Evolutionary conservation across 1,140 invertebrate genomes (phyloP).

Genomic region (Metopolophium dirhodum): DNA sequence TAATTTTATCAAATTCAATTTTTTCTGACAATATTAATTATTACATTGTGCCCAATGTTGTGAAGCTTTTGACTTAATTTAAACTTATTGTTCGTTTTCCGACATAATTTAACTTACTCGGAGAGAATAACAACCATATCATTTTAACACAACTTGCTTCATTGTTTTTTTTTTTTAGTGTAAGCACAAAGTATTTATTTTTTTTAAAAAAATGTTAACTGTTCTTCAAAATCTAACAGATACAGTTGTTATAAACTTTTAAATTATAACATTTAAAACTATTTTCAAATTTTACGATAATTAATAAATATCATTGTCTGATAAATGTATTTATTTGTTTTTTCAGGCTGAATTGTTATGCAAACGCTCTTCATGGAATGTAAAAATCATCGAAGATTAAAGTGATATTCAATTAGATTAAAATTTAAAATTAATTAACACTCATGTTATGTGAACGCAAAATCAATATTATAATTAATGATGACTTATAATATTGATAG

Average conservation of each 20-base stretch:
- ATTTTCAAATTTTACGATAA: background rate
- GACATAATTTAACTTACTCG: background rate
- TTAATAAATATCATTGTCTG: background rate
- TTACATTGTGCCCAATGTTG: background rate
- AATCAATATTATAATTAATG: background rate
- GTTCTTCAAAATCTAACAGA: background rate
- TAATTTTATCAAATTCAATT: conserved; percentile 12
- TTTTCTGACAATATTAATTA: background rate
- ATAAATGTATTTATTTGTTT: background rate
- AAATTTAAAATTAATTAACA: background rate
- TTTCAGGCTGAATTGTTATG: conserved; percentile 42
- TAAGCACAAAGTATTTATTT: background rate
- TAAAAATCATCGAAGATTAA: conserved; percentile 9
- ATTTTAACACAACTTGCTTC: no score
- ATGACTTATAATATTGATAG: background rate
- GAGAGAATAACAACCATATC: background rate
- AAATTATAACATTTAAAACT: no score
- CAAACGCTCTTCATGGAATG: conserved; percentile 2
- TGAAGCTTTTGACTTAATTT: background rate
- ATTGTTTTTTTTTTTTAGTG: background rate
- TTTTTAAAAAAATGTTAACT: background rate
- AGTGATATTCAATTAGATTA: conserved; percentile 20
- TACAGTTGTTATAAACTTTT: background rate
- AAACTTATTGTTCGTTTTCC: background rate
- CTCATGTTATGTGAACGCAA: background rate